Evolutionary conservation across 2,888 invertebrate genomes (phyloP).

Genomic region (Drosophila villosipedis): DNA sequence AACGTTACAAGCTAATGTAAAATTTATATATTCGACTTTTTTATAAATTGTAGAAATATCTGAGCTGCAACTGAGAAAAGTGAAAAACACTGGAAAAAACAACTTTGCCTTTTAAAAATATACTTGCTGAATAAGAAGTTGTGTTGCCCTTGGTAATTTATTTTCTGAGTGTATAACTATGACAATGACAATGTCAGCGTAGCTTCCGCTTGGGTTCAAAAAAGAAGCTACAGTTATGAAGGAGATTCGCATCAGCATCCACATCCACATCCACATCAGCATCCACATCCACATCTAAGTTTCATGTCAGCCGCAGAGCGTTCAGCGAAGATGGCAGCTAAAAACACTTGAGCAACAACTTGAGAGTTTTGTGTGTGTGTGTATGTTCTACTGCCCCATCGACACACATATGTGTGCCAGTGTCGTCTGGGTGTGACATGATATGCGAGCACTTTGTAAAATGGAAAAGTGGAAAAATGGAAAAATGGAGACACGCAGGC

Average conservation of each 20-base stretch:
- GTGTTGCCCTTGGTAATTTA: not conserved
- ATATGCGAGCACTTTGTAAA: slow-evolving; percentile 83
- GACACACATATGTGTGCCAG: slow-evolving; percentile 71
- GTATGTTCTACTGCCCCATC: slow-evolving; percentile 57
- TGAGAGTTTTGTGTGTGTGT: slow-evolving; percentile 45
- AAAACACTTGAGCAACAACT: slow-evolving; percentile 75
- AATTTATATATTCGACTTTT: too few species aligned
- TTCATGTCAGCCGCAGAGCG: slow-evolving; percentile 40
- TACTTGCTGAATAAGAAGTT: not conserved
- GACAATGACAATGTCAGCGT: slow-evolving; percentile 46
- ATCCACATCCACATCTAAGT: slow-evolving; percentile 32
- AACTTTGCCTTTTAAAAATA: not conserved
- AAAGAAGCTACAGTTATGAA: slow-evolving; percentile 51
- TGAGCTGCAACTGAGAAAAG: too few species aligned
- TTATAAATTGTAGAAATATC: too few species aligned
- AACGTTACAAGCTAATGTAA: too few species aligned
- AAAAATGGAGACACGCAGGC: slow-evolving; percentile 64
- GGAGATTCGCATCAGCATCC: slow-evolving; percentile 29
- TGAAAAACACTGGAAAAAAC: not conserved
- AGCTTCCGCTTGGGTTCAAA: not conserved
- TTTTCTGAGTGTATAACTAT: slow-evolving; percentile 31
- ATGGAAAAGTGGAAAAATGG: slow-evolving; percentile 73
- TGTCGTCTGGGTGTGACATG: slow-evolving; percentile 80
- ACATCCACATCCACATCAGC: not conserved
- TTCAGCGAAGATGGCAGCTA: slow-evolving; percentile 50